Evolutionary conservation across 2,113 vertebrate species (phyloP).

Genomic region (Felis catus): DNA sequence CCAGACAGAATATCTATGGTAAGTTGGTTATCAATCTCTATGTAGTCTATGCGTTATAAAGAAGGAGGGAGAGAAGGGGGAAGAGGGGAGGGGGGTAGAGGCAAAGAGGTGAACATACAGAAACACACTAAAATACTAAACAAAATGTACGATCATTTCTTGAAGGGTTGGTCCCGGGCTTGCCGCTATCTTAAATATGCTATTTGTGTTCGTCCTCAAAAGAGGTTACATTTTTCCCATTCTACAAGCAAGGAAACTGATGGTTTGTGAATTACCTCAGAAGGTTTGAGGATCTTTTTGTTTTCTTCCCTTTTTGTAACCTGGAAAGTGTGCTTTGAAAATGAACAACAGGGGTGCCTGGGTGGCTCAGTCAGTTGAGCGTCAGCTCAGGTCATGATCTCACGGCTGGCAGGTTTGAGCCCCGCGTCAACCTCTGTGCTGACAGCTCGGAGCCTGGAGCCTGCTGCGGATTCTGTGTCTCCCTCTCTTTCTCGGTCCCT

Average conservation of each 20-base stretch:
- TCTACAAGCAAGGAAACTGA: background rate
- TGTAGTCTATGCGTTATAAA: background rate
- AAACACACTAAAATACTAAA: background rate
- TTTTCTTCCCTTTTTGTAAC: background rate
- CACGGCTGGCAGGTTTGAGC: background rate
- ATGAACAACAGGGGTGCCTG: background rate
- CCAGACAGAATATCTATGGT: background rate
- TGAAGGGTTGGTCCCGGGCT: background rate
- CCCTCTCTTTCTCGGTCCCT: background rate
- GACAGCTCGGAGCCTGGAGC: background rate
- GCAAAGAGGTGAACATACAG: background rate
- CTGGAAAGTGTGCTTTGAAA: background rate
- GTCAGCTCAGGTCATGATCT: background rate
- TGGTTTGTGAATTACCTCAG: background rate
- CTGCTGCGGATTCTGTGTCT: background rate
- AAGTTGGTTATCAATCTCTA: background rate
- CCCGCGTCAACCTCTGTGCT: accelerated
- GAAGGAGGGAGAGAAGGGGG: no score
- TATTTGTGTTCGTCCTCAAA: background rate
- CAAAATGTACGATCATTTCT: background rate
- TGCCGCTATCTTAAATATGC: background rate
- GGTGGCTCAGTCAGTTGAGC: background rate
- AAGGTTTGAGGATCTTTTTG: background rate
- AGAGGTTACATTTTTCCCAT: background rate
- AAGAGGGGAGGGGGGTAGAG: background rate